phyloP scores from a whole-genome alignment of 2,113 vertebrate genomes.

The Lampris megalopsis region DNA sequence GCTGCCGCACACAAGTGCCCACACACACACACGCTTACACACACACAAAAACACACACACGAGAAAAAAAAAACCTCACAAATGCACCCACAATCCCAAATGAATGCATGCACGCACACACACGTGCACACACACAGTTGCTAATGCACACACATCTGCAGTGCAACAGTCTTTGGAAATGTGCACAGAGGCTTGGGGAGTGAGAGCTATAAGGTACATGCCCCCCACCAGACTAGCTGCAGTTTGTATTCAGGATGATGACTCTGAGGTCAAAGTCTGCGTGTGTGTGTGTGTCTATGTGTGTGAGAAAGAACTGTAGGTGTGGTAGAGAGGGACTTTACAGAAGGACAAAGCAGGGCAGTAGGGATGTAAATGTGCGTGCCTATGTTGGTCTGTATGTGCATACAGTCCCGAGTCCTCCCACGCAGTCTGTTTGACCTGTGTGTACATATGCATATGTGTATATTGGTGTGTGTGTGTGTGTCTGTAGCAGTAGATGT shows the following conservation, averaged over 20 bases:
- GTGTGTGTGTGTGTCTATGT: constrained; percentile 57
- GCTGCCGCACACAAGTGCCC: constrained; percentile 23
- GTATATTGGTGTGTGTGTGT: constrained; percentile 67
- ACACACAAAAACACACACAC: neutral
- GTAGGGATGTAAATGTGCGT: constrained; percentile 51
- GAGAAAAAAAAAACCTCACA: too few species aligned
- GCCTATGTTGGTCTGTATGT: constrained; percentile 27
- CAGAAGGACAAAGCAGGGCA: constrained; percentile 61
- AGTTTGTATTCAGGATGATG: constrained; percentile 67
- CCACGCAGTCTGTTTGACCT: constrained; percentile 77
- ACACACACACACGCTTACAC: neutral
- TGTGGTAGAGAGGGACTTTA: constrained; percentile 58
- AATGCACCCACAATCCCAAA: neutral
- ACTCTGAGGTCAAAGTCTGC: constrained; percentile 61
- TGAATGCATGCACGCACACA: constrained; percentile 28
- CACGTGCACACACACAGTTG: constrained; percentile 9
- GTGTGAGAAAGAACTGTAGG: constrained; percentile 35
- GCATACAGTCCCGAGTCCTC: constrained; percentile 65
- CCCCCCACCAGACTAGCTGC: constrained; percentile 51
- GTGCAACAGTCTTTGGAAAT: constrained; percentile 26
- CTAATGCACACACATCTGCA: constrained; percentile 29
- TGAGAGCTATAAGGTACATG: constrained; percentile 29
- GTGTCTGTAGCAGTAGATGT: constrained; percentile 93
- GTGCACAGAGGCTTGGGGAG: constrained; percentile 39
- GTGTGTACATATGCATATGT: constrained; percentile 44